Base-by-base conservation (phyloP, 2,113 vertebrate species). In the Neotragus moschatus region DNA sequence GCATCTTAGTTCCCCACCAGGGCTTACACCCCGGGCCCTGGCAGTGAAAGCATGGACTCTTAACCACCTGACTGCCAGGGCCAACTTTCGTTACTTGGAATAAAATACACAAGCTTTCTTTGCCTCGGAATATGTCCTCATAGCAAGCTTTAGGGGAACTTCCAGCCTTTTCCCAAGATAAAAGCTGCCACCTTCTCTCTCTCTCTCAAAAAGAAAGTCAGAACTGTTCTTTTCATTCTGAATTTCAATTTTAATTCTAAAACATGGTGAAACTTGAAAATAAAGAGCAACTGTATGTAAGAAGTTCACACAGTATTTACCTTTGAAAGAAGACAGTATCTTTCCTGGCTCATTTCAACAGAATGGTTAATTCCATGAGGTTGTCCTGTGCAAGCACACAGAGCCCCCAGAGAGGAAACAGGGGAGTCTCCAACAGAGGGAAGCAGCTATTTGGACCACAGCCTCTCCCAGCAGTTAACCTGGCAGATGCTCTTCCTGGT, bases 291-390 rank as follows among this genome's bases (percentile, higher is more conserved):
- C 2, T 56, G 14, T 0, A 16, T 3, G 3, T 5, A 56, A 5
- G 3, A 23, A 3, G 28, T 5, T 36, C 15, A 2, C 1, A 30
- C 3, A 25, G 28, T 28, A 30, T 2, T n/a, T 6, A 73, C 10
- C 26, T 49, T 3, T 45, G 25, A 4, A 11, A 16, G 17, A 33
- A 16, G 56, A 23, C 47, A 14, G 17, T 39, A 16, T 47, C 58
- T 33, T 14, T 43, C 43, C 26, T 17, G 19, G 51, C 63, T 45
- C 53, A 0, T 25, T 36, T 25, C 17, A 33, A 56, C 55, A 47
- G 30, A 53, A 55, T 0, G 16, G 26, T 13, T 26, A 16, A 3
- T n/a, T 43, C n/a, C 6, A 61, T 19, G 19, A 75, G 2, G 11
- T 9, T 23, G 63, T 15, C 70, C 23, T 8, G 39, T 23, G 26